Evolutionary conservation across 2,888 invertebrate species (phyloP).

Genomic region (Meganola albula): DNA sequence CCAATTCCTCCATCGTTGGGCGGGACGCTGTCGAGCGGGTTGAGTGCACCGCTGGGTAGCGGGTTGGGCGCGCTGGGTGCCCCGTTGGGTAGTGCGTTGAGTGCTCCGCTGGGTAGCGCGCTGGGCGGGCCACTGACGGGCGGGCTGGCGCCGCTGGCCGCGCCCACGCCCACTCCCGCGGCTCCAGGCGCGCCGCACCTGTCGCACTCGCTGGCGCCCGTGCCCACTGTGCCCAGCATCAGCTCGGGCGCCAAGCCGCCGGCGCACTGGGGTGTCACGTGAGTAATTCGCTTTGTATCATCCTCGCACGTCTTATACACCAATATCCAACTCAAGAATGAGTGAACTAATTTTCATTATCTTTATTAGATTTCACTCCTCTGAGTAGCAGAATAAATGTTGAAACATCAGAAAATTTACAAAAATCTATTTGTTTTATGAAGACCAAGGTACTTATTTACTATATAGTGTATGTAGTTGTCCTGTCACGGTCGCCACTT

Average conservation of each 20-base stretch:
- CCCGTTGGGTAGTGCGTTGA: constrained; percentile 33
- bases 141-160: constrained; percentile 58
- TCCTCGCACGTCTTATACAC: too few species aligned
- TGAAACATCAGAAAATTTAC: too few species aligned
- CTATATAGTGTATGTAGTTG: too few species aligned
- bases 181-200: constrained; percentile 63
- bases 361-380: too few species aligned
- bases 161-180: constrained; percentile 64
- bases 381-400: too few species aligned
- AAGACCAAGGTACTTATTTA: too few species aligned
- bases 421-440: too few species aligned
- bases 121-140: constrained; percentile 53
- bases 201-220: constrained; percentile 69
- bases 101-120: constrained; percentile 41
- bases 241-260: constrained; percentile 70
- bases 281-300: constrained; percentile 37
- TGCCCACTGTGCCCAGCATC: constrained; percentile 71
- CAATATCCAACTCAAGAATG: too few species aligned
- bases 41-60: constrained; percentile 13
- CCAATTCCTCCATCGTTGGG: too few species aligned
- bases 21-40: constrained; percentile 6
- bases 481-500: too few species aligned
- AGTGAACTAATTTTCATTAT: too few species aligned
- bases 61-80: constrained; percentile 53
- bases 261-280: constrained; percentile 76